Percentiles rank a stretch among this genome's conserved stretches.
Evolutionary conservation across 2,113 vertebrate species (phyloP).

Genomic region (Chroicocephalus ridibundus): DNA sequence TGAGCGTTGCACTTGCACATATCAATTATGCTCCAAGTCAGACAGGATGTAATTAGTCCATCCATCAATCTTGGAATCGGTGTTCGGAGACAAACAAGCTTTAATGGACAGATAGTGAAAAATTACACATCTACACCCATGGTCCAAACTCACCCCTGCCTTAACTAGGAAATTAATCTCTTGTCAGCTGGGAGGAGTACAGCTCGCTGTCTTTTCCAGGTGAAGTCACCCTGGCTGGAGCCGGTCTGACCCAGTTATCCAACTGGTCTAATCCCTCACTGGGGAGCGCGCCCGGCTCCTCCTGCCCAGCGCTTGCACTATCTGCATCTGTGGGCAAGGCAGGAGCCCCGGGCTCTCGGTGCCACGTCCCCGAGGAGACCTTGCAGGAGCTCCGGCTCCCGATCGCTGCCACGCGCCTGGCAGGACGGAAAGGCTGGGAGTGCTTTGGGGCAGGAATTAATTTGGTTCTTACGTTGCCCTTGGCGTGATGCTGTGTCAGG

Average conservation of each 20-base stretch:
- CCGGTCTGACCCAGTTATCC: neutral
- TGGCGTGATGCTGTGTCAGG: neutral
- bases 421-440: neutral
- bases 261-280: neutral
- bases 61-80: conserved; percentile 17
- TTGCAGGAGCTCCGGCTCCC: neutral
- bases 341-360: neutral
- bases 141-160: neutral
- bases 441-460: neutral
- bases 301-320: neutral
- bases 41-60: conserved; percentile 49
- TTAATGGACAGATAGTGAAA: conserved; percentile 1
- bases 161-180: neutral
- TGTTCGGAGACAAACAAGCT: conserved; percentile 8
- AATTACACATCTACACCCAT: neutral
- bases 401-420: fast-evolving
- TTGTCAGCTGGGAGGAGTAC: neutral
- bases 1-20: neutral
- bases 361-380: fast-evolving
- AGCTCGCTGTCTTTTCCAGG: neutral
- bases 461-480: neutral
- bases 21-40: conserved; percentile 19
- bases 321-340: neutral
- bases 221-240: neutral
- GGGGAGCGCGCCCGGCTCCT: neutral